Conservation (phyloP, 2,797 vertebrate species). For the Cyprinella venusta region DNA sequence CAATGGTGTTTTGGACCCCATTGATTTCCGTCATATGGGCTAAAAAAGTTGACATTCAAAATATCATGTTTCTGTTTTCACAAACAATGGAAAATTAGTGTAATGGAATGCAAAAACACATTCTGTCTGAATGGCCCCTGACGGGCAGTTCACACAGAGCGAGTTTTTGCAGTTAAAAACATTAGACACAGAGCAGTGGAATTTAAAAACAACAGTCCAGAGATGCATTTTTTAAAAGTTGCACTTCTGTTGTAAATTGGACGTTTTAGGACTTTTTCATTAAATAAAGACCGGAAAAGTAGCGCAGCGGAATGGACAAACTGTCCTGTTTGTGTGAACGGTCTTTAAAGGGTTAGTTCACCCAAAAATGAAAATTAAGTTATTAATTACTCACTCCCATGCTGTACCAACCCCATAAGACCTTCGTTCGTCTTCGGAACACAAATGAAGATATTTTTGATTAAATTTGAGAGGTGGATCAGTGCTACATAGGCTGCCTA, state of each 20-base stretch:
- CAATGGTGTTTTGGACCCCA: neutral
- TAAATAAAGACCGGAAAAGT: neutral
- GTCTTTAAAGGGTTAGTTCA: no score
- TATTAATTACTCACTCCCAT: no score
- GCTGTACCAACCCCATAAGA: no score
- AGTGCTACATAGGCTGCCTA: no score
- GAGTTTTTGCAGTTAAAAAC: neutral
- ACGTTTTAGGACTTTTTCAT: neutral
- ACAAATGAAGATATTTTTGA: no score
- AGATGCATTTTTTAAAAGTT: neutral
- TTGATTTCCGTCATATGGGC: neutral
- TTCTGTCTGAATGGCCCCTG: neutral
- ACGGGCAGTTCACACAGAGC: neutral
- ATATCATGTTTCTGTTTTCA: neutral
- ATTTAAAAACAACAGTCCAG: no score
- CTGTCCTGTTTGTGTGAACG: neutral
- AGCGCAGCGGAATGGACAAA: neutral
- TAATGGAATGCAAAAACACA: no score
- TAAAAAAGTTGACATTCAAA: neutral
- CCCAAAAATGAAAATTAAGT: no score
- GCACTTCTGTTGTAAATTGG: neutral
- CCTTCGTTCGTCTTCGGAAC: no score
- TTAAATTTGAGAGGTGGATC: no score
- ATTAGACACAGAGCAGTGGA: neutral
- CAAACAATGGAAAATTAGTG: no score